Base-by-base conservation (phyloP, 2,888 invertebrate species). In the Drosophila phalerata region DNA sequence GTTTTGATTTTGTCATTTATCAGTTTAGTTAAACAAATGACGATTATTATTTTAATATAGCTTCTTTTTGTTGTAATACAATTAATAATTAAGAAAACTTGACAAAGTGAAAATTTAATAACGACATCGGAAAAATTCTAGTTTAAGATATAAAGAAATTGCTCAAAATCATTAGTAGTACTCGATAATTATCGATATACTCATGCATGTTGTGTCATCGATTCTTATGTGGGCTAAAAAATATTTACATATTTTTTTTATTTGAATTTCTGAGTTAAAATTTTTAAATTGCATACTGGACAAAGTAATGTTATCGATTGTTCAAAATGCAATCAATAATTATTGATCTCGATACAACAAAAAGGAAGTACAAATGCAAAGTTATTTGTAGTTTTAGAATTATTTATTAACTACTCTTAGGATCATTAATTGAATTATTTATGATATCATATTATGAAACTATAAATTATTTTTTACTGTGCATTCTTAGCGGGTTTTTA, bases 1-100 rank as follows among this genome's bases (percentile, higher is more conserved):
- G 19, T 42, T 22, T 42, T n/a, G 5, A 8, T 49, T 38, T 38
- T 32, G n/a, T 38, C 56, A 56, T 56, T 56, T 45, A 45, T 62
- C 0, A 34, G 25, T 43, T 17, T 34, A 17, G 22, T 52, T 42
- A 42, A 25, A n/a, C 15, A 47, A 30, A 30, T 17, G 2, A 32
- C 19, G 17, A 47, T 37, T 49, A 17, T 34, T 15, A 15, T 47
- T 30, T 3, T 8, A 13, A 5, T 25, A 10, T 13, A 13, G 34
- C 5, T 34, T 13, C n/a, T 5, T 19, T 10, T 11, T 30, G 43
- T 8, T 11, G 34, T 5, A 45, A 9, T 28, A 22, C 8, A 28
- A 28, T 47, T 48, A 30, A 10, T 28, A 25, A 22, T 45, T 47
- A 28, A 6, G 28, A n/a, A 11, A 8, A 37, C 1, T 37, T 40